A percentile compares a stretch with the other conserved stretches of the same genome.
Evolutionary conservation across 2,888 invertebrate genomes (phyloP).

Genomic region (Coelogynopora nodosa): DNA sequence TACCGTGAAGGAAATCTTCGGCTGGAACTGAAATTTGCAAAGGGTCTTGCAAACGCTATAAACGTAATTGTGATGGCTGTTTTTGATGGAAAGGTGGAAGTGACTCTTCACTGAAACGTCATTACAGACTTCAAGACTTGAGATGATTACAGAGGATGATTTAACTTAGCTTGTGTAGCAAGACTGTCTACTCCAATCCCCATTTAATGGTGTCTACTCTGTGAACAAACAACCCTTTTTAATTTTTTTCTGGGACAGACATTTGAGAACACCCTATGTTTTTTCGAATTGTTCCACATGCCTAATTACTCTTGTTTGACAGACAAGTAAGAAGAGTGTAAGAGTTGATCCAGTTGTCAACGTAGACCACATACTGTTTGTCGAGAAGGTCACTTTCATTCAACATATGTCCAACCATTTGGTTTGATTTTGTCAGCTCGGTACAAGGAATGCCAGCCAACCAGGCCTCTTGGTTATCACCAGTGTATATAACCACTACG

Average conservation of each 20-base stretch:
- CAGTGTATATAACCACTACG: constrained; percentile 2
- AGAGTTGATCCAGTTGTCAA: constrained; percentile 1
- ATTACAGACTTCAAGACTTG: too few relatives aligned
- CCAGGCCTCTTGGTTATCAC: constrained; percentile 1
- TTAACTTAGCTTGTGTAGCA: too few relatives aligned
- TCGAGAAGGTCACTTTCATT: constrained; percentile 14
- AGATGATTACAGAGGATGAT: too few relatives aligned
- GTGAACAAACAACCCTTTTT: too few relatives aligned
- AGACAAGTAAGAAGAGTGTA: constrained; percentile 13
- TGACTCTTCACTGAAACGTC: too few relatives aligned
- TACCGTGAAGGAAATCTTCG: too few relatives aligned
- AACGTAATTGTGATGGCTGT: too few relatives aligned
- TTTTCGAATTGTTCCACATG: constrained; percentile 4
- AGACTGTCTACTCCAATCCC: too few relatives aligned
- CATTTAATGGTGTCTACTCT: too few relatives aligned
- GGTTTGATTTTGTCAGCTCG: constrained; percentile 13
- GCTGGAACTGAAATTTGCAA: too few relatives aligned
- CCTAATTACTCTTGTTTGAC: not conserved
- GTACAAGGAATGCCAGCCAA: constrained; percentile 7
- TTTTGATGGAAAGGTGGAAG: too few relatives aligned
- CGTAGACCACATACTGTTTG: constrained; percentile 12
- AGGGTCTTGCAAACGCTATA: too few relatives aligned
- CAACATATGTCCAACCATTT: constrained; percentile 6
- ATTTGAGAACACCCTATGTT: not conserved
- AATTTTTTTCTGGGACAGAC: not conserved